Base-by-base conservation (phyloP, 2,888 invertebrate species). In the Aplocera efformata region DNA sequence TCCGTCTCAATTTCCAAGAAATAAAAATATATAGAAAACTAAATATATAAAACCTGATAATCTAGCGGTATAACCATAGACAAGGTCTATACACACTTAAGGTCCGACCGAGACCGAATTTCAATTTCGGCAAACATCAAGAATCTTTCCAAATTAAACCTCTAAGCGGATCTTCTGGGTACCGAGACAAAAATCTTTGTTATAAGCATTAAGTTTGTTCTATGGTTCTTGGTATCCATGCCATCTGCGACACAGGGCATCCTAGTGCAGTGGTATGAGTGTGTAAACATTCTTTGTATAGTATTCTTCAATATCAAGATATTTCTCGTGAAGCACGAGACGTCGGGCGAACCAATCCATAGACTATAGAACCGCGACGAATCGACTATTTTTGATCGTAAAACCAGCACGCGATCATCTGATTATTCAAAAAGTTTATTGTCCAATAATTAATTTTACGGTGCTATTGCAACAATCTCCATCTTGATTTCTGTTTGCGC, bases 341-440 rank as follows among this genome's bases (percentile, higher is more conserved):
- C 25, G 10, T 29, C 27, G 13, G 13, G 2, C 13, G 13, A 17
- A 5, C 13, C 13, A 17, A 2, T 2, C 32, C 39, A 44, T 44
- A 44, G 35, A 40, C 32, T 32, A 32, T 22, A 38, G 42, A 34
- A 37, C 66, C 72, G 58, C 69, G 56, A 53, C 72, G 56, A 70
- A 73, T 73, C 50, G 53, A 56, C 59, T 65, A 72, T 70, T 72
- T 60, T 67, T 44, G 58, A 65, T 66, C 66, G 56, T 69, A 64
- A 61, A 64, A 65, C 55, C 36, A 49, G 69, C 74, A 75, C 74
- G 74, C 74, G 65, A 75, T 54, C 61, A 42, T 38, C 46, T 56
- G 52, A 57, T 56, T 50, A 59, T 63, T 58, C 52, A 45, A 48
- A 51, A 59, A 39, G 52, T 72, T 67, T 72, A 67, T 67, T 71